phyloP scores from a whole-genome alignment of 2,888 invertebrate genomes.

The Cerastoderma edule region DNA sequence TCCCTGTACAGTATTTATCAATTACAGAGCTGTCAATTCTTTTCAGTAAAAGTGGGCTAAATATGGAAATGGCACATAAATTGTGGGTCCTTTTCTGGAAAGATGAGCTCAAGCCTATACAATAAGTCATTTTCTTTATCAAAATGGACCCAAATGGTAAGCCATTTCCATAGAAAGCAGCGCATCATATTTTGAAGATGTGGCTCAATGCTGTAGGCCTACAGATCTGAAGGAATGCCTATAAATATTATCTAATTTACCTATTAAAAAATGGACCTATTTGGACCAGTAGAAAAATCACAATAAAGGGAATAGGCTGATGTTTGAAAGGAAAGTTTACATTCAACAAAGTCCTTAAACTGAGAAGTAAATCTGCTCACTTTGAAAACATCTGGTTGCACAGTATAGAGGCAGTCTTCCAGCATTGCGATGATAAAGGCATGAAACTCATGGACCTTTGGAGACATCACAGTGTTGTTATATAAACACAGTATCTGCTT shows the following conservation, averaged over 20 bases:
- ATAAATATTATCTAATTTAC: not conserved
- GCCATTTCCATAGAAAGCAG: too few species aligned
- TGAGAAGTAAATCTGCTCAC: not conserved
- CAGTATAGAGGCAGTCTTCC: not conserved
- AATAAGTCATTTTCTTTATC: too few species aligned
- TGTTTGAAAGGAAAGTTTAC: too few species aligned
- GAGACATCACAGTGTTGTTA: not conserved
- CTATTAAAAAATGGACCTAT: not conserved
- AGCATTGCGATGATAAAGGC: not conserved
- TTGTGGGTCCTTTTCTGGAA: too few species aligned
- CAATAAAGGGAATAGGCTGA: not conserved
- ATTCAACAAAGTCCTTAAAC: too few species aligned
- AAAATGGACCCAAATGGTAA: too few species aligned
- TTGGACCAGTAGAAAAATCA: not conserved
- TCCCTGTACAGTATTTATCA: too few species aligned
- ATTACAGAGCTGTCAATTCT: too few species aligned
- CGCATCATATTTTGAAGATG: too few species aligned
- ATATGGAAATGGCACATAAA: too few species aligned
- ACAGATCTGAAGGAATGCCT: not conserved
- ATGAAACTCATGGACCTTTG: not conserved
- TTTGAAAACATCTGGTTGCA: not conserved
- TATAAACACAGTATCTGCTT: not conserved
- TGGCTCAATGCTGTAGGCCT: not conserved
- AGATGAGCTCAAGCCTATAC: too few species aligned
- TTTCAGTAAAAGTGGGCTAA: too few species aligned